Evolutionary conservation across 2,888 invertebrate species (phyloP).

Genomic region (Callinectes sapidus): DNA sequence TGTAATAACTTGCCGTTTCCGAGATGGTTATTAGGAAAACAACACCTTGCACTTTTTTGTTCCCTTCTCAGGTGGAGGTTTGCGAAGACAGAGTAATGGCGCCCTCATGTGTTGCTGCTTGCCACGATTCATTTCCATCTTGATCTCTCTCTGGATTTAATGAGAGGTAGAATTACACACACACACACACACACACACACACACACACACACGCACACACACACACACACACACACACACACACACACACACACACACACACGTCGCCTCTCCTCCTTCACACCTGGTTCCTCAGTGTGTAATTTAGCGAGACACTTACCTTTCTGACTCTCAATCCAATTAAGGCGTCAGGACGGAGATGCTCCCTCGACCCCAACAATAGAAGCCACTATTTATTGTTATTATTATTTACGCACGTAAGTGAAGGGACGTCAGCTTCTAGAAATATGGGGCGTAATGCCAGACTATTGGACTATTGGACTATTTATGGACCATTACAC

Average conservation of each 20-base stretch:
- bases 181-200: constrained; percentile 42
- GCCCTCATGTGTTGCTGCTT: neutral
- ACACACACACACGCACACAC: constrained; percentile 14
- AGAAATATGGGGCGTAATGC: neutral
- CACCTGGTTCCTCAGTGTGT: neutral
- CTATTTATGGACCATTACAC: neutral
- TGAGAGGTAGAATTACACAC: constrained; percentile 2
- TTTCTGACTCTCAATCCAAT: neutral
- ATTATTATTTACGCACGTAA: neutral
- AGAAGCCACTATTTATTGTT: neutral
- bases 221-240: constrained; percentile 34
- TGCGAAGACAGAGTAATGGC: neutral
- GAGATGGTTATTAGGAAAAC: constrained; percentile 6
- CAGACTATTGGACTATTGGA: neutral
- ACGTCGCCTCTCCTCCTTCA: neutral
- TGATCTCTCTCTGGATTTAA: neutral
- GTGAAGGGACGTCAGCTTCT: neutral
- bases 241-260: constrained; percentile 23
- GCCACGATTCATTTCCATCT: neutral
- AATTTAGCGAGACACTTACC: neutral
- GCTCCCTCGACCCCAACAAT: constrained; percentile 6
- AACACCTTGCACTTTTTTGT: constrained; percentile 5
- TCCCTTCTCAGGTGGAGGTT: neutral
- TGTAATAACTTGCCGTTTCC: neutral
- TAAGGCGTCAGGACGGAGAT: neutral